Evolutionary conservation across 2,113 vertebrate genomes (phyloP), one percentile per base, ranked within the genome.

Genomic region (Tragelaphus buxtoni): DNA sequence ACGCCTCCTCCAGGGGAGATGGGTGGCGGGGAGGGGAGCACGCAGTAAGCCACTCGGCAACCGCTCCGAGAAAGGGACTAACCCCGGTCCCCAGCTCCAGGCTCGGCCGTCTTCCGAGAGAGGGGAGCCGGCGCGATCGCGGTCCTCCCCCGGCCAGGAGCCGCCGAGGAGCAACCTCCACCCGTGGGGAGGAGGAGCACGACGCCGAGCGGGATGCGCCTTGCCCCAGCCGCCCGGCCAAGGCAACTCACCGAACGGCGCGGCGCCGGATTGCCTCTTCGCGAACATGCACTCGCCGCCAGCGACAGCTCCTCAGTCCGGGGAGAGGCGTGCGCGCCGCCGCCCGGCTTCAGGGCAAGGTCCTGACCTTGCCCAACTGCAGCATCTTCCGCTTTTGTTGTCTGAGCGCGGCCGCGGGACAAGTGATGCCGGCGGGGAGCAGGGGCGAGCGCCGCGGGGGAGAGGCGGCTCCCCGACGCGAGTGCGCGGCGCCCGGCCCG

Each of bases 331-430:
- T 80, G 96, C 88, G 97, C 96, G 95, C 95, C 97, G 95, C 96
- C 98, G 97, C 96, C 97, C 84, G 97, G 96, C 98, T 98, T 98
- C 98, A 98, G 97, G 95, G 98, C 98, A 97, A 98, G 98, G 98
- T 98, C 98, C 98, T 98, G 98, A 98, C 98, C 98, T 98, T 98
- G 98, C 96, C 98, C 98, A 91, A 88, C 96, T 91, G 98, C 98
- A 95, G 97, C 98, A 98, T 98, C 97, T 6, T 89, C 91, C 45
- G 97, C 97, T 97, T 95, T 95, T 95, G 98, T 97, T 94, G 97
- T 95, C 76, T 45, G 97, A 93, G 92, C 91, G 96, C 90, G 80
- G 96, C 98, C 80, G 97, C 87, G 94, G 98, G 97, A 74, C 95
- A 9, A 22, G 95, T 2, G 94, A n/a, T 49, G 95, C 96, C 2